These are phyloP conservation scores for Medauroidea extradentata DNA, from an alignment of 1,140 invertebrate genomes.

Conservation along the genomic window DNA sequence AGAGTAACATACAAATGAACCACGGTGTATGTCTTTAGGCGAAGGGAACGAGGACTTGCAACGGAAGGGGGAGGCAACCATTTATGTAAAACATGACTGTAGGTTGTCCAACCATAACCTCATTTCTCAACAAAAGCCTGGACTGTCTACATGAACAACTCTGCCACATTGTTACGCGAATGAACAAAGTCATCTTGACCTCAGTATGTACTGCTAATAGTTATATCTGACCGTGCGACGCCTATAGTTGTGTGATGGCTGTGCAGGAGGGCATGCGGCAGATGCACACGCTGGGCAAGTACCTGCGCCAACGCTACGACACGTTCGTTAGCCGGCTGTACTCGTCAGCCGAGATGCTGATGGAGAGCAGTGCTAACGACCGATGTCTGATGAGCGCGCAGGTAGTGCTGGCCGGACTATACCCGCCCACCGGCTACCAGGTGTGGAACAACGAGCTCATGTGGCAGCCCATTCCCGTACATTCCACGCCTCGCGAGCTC, in stretches of 20 bases:
- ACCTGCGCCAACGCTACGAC: slow-evolving; percentile 62
- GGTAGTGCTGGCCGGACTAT: slow-evolving; percentile 75
- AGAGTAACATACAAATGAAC: too few relatives aligned
- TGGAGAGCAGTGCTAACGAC: slow-evolving; percentile 75
- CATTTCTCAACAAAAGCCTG: too few relatives aligned
- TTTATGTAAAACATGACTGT: not conserved
- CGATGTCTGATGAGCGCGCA: slow-evolving; percentile 84
- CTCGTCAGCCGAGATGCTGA: slow-evolving; percentile 56
- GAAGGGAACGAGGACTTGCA: not conserved
- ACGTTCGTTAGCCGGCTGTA: slow-evolving; percentile 59
- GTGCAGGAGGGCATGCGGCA: slow-evolving; percentile 69
- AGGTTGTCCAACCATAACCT: too few relatives aligned
- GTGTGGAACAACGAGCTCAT: slow-evolving; percentile 64
- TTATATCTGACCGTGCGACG: not conserved
- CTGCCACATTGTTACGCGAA: too few relatives aligned
- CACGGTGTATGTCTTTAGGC: too few relatives aligned
- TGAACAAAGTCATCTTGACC: too few relatives aligned
- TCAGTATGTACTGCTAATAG: not conserved
- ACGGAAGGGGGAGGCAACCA: not conserved
- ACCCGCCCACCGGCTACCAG: slow-evolving; percentile 63
- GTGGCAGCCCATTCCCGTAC: slow-evolving; percentile 88
- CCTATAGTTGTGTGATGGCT: slow-evolving; percentile 24
- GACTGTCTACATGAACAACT: not conserved
- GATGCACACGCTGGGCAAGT: slow-evolving; percentile 70
- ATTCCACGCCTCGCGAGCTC: slow-evolving; percentile 58